A percentile compares a stretch with the other conserved stretches of the same genome.
These are phyloP conservation scores for Mycteria americana DNA, from an alignment of 2,797 vertebrate species.

Conservation along the genomic window DNA sequence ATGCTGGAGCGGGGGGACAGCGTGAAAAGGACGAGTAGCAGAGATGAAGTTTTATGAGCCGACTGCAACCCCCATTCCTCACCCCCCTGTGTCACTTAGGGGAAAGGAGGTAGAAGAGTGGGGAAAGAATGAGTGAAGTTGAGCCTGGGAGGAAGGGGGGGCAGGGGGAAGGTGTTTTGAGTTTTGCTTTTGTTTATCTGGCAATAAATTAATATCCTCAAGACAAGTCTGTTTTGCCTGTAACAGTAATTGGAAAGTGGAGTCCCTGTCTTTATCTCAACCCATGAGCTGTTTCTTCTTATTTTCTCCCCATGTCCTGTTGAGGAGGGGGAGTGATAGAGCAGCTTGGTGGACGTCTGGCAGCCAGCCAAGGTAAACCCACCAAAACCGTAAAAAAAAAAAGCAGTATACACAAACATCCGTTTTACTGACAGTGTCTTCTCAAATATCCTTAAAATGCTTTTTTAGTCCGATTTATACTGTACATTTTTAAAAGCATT, in stretches of 20 bases:
- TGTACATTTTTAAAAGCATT: not conserved
- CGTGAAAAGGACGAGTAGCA: not conserved
- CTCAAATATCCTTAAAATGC: not conserved
- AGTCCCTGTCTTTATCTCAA: not conserved
- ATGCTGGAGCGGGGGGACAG: not conserved
- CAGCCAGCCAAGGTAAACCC: not conserved
- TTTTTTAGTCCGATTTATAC: not conserved
- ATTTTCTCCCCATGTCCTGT: not conserved
- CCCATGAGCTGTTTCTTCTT: not conserved
- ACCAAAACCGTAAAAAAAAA: not conserved
- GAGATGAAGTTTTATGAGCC: not conserved
- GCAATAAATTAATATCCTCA: not conserved
- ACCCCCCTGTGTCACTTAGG: fast-evolving
- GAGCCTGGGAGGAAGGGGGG: not conserved
- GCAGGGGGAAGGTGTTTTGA: not conserved
- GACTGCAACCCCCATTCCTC: not conserved
- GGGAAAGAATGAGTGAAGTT: not conserved
- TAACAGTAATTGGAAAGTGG: not conserved
- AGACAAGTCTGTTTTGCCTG: not conserved
- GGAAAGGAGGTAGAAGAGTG: not conserved
- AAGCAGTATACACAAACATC: not conserved
- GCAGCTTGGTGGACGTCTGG: not conserved
- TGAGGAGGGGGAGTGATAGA: not conserved
- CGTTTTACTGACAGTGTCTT: not conserved
- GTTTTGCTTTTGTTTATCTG: not conserved